A percentile compares a stretch with the other conserved stretches of the same genome.
phyloP scores from a whole-genome alignment of 2,797 vertebrate genomes.

The Coracias cyanogaster region DNA sequence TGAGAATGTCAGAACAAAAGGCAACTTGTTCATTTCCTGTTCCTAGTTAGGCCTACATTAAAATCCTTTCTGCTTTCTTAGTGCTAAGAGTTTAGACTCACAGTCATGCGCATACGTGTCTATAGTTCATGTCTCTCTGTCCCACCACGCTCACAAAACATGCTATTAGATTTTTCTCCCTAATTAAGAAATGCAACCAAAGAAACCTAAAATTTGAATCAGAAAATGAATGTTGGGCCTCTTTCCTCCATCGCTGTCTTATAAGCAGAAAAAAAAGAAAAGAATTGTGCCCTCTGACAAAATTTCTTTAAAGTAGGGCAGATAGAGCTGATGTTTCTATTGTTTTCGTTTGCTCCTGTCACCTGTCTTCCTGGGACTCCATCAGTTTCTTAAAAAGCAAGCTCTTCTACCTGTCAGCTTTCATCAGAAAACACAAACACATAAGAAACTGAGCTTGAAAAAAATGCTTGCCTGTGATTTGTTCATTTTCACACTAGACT shows the following conservation, averaged over 20 bases:
- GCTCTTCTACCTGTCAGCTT: conserved; percentile 50
- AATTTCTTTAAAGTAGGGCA: background rate
- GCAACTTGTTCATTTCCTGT: conserved; percentile 23
- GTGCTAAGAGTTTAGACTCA: background rate
- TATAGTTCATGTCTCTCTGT: fast-evolving
- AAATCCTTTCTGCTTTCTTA: background rate
- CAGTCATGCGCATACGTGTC: fast-evolving
- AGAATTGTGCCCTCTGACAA: background rate
- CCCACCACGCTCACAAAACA: background rate
- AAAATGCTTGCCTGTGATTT: conserved; percentile 51
- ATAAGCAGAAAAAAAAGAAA: background rate
- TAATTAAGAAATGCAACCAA: background rate
- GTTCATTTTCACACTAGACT: conserved; percentile 64
- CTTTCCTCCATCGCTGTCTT: background rate
- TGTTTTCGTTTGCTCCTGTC: conserved; percentile 3
- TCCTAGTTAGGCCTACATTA: background rate
- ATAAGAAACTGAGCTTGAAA: conserved; percentile 42
- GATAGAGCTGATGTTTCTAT: background rate
- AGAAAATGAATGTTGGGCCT: background rate
- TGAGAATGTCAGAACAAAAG: conserved; percentile 27
- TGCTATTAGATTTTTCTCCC: background rate
- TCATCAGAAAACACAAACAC: conserved; percentile 38
- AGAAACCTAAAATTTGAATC: background rate
- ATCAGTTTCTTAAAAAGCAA: conserved; percentile 45
- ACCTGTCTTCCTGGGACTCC: conserved; percentile 37